Base-by-base conservation (phyloP, 2,113 vertebrate genomes). In the Nothoprocta perdicaria region DNA sequence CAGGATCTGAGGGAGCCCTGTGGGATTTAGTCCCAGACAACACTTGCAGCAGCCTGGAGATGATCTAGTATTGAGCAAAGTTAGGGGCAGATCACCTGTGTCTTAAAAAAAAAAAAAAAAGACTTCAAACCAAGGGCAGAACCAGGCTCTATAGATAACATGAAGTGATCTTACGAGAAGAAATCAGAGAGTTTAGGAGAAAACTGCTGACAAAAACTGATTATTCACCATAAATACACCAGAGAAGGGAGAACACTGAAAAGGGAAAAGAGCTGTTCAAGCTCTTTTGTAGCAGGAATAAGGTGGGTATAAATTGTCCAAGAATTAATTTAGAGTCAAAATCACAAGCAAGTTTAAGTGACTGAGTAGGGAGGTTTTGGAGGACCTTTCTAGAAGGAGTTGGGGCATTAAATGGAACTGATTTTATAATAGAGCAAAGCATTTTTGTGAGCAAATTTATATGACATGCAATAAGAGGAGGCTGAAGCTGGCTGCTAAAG, bases 371-470 rank as follows among this genome's bases (percentile, higher is more conserved):
- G n/a, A 91, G 9, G 18, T 83, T 16, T 84, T 84, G 67, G 50
- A 92, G 40, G 41, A 84, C 21, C 40, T 79, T 94, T 93, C 26
- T 31, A 69, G 50, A 77, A 77, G 45, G 66, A 92, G 61, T 12
- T 80, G 66, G 84, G 35, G 67, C 84, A 82, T 86, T 89, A 90
- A 91, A 86, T 38, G 40, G 41, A 83, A 83, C 55, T 50, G 85
- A 86, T 81, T 88, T 88, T 90, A 29, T 86, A 94, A 88, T 38
- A 45, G 63, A 88, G 57, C 52, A 67, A 33, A 84, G 31, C 80
- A 88, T 0, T 0, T 78, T 67, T 75, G 68, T 6, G 13, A 72
- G 57, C 57, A 78, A 55, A 80, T 93, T 84, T 75, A 35, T 84
- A 74, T 71, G 73, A 33, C 35, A 27, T 60, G 73, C 69, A 80